Evolutionary conservation across 2,888 invertebrate genomes (phyloP), one percentile per base, ranked within the genome.

Genomic region (Malthinus seriepunctatus): DNA sequence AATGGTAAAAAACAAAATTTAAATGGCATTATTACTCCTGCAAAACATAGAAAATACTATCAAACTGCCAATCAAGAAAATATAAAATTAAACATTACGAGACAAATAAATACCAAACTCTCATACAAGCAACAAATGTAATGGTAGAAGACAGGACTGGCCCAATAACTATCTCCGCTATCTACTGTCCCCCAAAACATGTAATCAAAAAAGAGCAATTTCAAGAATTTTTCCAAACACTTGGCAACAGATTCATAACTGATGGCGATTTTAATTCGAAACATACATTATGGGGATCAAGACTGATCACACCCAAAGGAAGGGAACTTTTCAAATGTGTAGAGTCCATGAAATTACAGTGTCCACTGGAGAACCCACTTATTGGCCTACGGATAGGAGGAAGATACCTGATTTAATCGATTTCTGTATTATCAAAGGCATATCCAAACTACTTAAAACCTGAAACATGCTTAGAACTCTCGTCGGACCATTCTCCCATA

Each of bases 241-340:
- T 51, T 32, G 65, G 62, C 33, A 23, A 14, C 7, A 56, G 39
- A 15, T 51, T 51, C 11, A 39, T 51, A 23, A 32, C 39, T n/a
- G 39, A 37, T 6, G 51, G 51, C n/a, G 48, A 48, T 12, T 48
- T 15, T 38, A 51, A 51, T 15, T 38, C 47, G 12, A 53, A 53
- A 47, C 46, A 53, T 11, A 31, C 32, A 31, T 47, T 47, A 5
- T 67, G 65, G 65, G 63, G 67, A 7, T 63, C 59, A 7, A 62
- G 64, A 50, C 31, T 63, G n/a, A 63, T 48, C 31, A 53, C 11
- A 12, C 34, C 47, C 42, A 53, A 53, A 12, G 35, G 53, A 39
- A 14, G 38, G 11, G n/a, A 47, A 32, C 32, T 53, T 7, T 15
- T 37, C n/a, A 53, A 53, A 32, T 11, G 23, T n/a, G 34, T 32